A percentile compares a stretch with the other conserved stretches of the same genome.
phyloP scores from a whole-genome alignment of 2,797 vertebrate genomes.

The Enteromius fasciolatus region DNA sequence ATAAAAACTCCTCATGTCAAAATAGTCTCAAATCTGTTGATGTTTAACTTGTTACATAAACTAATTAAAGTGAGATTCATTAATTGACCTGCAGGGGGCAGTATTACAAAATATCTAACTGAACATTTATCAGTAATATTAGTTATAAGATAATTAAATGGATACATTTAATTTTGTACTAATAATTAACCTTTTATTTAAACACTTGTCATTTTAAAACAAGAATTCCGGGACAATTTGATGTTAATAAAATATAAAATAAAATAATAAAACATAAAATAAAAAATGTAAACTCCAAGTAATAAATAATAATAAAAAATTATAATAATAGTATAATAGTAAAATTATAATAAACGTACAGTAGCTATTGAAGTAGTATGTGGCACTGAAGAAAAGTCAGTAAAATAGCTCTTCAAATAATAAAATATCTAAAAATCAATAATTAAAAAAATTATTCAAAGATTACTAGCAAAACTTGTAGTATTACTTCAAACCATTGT shows the following conservation, averaged over 20 bases:
- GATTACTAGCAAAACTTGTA: neutral
- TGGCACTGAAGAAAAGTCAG: neutral
- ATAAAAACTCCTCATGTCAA: no score
- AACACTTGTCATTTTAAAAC: neutral
- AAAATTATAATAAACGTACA: no score
- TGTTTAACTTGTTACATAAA: neutral
- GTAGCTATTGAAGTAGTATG: neutral
- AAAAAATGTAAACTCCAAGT: neutral
- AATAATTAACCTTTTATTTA: neutral
- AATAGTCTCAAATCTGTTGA: neutral
- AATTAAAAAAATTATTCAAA: neutral
- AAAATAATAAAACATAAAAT: neutral
- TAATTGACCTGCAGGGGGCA: conserved; percentile 41
- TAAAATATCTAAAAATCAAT: neutral
- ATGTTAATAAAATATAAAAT: neutral
- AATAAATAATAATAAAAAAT: neutral
- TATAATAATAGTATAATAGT: no score
- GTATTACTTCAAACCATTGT: neutral
- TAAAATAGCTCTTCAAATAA: neutral
- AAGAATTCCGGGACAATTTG: neutral
- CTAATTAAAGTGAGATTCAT: neutral
- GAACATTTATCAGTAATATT: neutral
- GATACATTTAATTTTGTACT: neutral
- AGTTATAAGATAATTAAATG: neutral
- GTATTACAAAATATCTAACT: conserved; percentile 34